Evolutionary conservation across 2,888 invertebrate species (phyloP), one percentile per base, ranked within the genome.

Genomic region (Trichogramma dendrolimi): DNA sequence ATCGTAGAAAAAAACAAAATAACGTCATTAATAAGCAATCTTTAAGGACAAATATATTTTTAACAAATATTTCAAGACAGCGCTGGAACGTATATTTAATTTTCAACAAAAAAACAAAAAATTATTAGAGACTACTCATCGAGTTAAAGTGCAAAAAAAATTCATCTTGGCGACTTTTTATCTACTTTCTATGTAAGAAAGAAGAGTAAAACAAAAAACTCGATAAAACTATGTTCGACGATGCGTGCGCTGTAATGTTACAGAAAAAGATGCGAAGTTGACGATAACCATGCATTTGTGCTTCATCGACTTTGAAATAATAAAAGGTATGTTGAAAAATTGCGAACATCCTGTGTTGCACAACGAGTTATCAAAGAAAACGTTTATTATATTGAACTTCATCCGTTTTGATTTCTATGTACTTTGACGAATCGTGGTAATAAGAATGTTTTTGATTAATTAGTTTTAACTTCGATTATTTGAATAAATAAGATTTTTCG

Each of bases 221-320:
- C 58, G 7, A 39, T 40, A 44, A 8, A 51, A 5, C 42, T 52
- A 51, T 57, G 46, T 64, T 56, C 63, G 56, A 48, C 61, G n/a
- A 44, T 55, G 63, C 59, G 63, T 59, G 61, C 61, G 63, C 59
- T 52, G 48, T 48, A 60, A 50, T 51, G 10, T 61, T 54, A 50
- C 27, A 43, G 42, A 51, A 46, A 59, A 42, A 60, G 53, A 63
- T 70, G 73, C 74, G 74, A 73, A 71, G 73, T 72, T 71, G 72
- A 74, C 72, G 72, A 74, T 72, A 68, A 70, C 73, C 75, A 75
- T 76, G 77, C 77, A 75, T 77, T 76, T 76, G 75, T 75, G 75
- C 69, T 72, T 71, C 71, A 71, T 73, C 72, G 73, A 73, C 75
- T 74, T 77, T 76, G 75, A 73, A 61, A 73, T 73, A 73, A 70